Base-by-base conservation (phyloP, 2,888 invertebrate species). In the Agapostemon virescens region DNA sequence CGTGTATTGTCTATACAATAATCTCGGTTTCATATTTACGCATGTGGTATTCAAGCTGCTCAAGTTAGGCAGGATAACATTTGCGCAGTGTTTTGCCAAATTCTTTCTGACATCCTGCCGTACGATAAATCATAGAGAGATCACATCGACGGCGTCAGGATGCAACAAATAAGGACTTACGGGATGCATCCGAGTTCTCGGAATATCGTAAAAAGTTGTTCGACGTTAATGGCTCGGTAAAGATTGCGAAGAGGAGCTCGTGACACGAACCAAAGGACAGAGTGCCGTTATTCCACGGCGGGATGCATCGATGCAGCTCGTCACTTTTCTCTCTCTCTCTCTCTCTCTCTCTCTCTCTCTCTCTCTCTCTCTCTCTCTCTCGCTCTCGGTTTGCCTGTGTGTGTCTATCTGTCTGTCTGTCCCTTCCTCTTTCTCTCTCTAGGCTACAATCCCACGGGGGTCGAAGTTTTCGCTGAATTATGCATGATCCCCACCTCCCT, bases 381-480 rank as follows among this genome's bases (percentile, higher is more conserved):
- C n/a, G n/a, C n/a, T n/a, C n/a, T n/a, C n/a, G n/a, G n/a, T n/a
- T n/a, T n/a, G n/a, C n/a, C n/a, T n/a, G n/a, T n/a, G n/a, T n/a
- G n/a, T n/a, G n/a, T 33, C 33, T 33, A 2, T 33, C 33, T 33
- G 3, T 33, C 33, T 33, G 11, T 38, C 38, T 38, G 0, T 38
- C 38, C 15, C 49, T 49, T 11, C n/a, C 11, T 49, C 4, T 38
- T 67, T 13, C 45, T 78, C 72, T 76, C 68, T 33, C 49, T 72
- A 68, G 70, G 64, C 69, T 80, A 69, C 72, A 72, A 74, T 81
- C 61, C 82, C 81, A 69, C 63, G 67, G 71, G 71, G 77, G 72
- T 52, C 73, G 36, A 87, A 88, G 77, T 88, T 88, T 85, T 84
- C 84, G 76, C 64, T 88, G 88, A 88, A 88, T 88, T 87, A 88